A percentile compares a stretch with the other conserved stretches of the same genome.
These are phyloP conservation scores for Lycocerus yunnanus DNA, from an alignment of 2,888 invertebrate genomes.

Conservation along the genomic window DNA sequence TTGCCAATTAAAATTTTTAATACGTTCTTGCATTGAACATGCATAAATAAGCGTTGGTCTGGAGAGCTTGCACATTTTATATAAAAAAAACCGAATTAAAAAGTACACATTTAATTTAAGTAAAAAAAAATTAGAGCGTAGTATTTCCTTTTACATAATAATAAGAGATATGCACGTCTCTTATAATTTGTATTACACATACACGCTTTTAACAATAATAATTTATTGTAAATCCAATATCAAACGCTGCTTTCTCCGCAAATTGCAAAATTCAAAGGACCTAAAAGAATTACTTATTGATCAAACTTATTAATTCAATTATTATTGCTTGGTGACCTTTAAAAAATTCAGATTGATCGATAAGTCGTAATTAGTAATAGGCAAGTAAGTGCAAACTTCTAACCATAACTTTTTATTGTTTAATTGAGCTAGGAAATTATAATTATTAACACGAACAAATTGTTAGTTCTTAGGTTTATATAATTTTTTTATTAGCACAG, in stretches of 20 bases:
- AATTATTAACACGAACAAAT: not conserved
- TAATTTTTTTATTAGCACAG: not conserved
- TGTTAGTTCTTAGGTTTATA: not conserved
- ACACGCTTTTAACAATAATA: constrained; percentile 4
- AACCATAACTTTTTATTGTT: not conserved
- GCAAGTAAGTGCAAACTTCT: not conserved
- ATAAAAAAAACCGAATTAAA: not conserved
- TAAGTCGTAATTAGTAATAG: not conserved
- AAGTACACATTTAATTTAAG: not conserved
- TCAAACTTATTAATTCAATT: not conserved
- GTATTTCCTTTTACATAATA: constrained; percentile 23
- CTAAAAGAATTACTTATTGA: not conserved
- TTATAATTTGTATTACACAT: constrained; percentile 1
- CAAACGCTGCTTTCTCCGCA: not conserved
- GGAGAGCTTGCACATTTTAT: not conserved
- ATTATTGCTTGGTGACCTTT: not conserved
- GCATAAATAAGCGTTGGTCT: not conserved
- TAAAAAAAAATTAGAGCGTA: constrained; percentile 25
- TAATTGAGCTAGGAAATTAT: not conserved
- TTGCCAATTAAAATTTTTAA: not conserved
- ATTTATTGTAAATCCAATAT: not conserved
- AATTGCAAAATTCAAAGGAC: not conserved
- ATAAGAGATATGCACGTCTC: constrained; percentile 8
- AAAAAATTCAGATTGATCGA: not conserved
- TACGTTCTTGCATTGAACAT: not conserved